Base-by-base conservation (phyloP, 1,140 invertebrate species). In the Protaetia brevitarsis region DNA sequence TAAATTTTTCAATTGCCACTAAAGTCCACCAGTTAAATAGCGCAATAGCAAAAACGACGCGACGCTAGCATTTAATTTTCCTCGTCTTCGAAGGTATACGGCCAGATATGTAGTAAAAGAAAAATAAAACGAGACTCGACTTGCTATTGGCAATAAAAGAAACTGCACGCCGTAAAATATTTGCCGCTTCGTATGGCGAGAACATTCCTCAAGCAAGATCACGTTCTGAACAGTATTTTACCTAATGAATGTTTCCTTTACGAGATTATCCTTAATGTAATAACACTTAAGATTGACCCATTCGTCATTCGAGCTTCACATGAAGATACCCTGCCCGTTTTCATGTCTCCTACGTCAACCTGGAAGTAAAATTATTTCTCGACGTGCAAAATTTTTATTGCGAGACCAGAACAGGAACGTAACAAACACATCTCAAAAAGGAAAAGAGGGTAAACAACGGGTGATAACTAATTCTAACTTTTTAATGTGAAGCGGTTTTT, bases 61-160 rank as follows among this genome's bases (percentile, higher is more conserved):
- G 31, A 34, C 8, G 8, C 13, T 34, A 11, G 8, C 31, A n/a
- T 34, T 34, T 34, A 34, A 34, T 34, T 34, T 34, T 34, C 31
- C 31, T 34, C 31, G 31, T n/a, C 31, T 8, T n/a, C 13, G 13
- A 34, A 34, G 13, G 13, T 34, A 34, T n/a, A n/a, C 8, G 31
- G 13, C 31, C 1, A 34, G 8, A 34, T 34, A 11, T n/a, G 31
- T 11, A n/a, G 2, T 11, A 34, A 8, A n/a, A 8, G 5, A 34
- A 34, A 34, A 34, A 34, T 34, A 34, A 34, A 34, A 34, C 13
- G 13, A 8, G 8, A 8, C 1, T 6, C 31, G 31, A 34, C 8
- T 41, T 13, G 37, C 37, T 41, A n/a, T n/a, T n/a, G n/a, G n/a
- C 37, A 41, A 41, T 41, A 41, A 41, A 41, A 41, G 37, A 41